phyloP scores from a whole-genome alignment of 2,888 invertebrate species.

The Melikaiella ostensackeni region DNA sequence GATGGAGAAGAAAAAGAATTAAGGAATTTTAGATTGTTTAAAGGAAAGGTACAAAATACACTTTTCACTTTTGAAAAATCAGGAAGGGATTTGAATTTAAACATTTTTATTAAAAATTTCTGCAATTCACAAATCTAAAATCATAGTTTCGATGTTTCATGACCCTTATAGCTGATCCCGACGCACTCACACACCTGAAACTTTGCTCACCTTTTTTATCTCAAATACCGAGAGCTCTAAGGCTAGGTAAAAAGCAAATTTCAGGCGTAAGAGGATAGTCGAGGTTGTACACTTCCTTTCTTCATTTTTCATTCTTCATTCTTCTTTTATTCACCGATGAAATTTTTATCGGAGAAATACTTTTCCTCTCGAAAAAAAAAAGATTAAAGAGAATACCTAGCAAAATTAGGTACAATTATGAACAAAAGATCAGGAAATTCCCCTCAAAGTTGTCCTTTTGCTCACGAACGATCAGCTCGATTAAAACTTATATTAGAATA shows the following conservation, averaged over 20 bases:
- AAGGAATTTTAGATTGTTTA: too few species aligned
- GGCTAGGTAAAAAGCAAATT: slow-evolving; percentile 76
- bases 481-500: too few species aligned
- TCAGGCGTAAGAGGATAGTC: slow-evolving; percentile 75
- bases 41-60: too few species aligned
- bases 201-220: slow-evolving; percentile 75
- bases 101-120: background rate
- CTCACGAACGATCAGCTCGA: background rate
- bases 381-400: too few species aligned
- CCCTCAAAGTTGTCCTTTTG: background rate
- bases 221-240: slow-evolving; percentile 65
- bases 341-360: background rate
- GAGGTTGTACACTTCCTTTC: slow-evolving; percentile 52
- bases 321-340: background rate
- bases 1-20: too few species aligned
- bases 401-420: too few species aligned
- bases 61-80: too few species aligned
- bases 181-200: slow-evolving; percentile 76
- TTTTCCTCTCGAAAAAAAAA: background rate
- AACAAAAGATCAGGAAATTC: background rate
- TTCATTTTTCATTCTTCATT: slow-evolving; percentile 22
- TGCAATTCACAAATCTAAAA: background rate
- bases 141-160: background rate
- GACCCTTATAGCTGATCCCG: slow-evolving; percentile 58
- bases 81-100: background rate